Evolutionary conservation across 2,888 invertebrate species (phyloP), one percentile per base, ranked within the genome.

Genomic region (Conistra vaccinii): DNA sequence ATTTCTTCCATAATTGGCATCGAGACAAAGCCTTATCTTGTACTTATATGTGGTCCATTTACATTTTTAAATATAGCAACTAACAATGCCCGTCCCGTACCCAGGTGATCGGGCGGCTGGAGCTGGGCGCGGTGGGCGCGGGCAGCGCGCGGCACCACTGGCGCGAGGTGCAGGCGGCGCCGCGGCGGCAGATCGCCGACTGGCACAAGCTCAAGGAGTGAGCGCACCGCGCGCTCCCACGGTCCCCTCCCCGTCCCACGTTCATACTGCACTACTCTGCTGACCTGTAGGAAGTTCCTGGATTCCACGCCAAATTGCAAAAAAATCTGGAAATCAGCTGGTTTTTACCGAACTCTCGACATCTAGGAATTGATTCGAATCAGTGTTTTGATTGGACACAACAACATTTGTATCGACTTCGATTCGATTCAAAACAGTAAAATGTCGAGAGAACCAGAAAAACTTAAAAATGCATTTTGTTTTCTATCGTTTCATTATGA

Each of bases 131-230:
- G 55, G 97, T 97, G 68, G 98, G 98, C 89, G 97, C 98, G 76
- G 98, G 98, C 87, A 97, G 98, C 81, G 98, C 99, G 69, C 97
- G 98, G 32, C 99, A 98, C 92, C 99, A 99, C 96, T 99, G 99
- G 99, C 98, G 98, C 91, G 99, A 99, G 97, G 99, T 99, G 87
- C 98, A 99, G 97, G 99, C 98, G 92, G 99, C 99, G 87, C 99
- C 99, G 69, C 98, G 99, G 88, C 98, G 99, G 86, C 99, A 99
- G 97, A 99, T 99, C 93, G 99, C 99, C 85, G 99, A 99, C 96
- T 99, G 99, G 99, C 99, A 99, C 97, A 99, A 99, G 97, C 97
- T 99, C 90, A 98, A 98, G 95, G 99, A 99, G 97, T 99, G 97
- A 97, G 66, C 57, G 88, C 89, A n/a, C 12, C 58, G 45, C 57